phyloP scores from a whole-genome alignment of 2,113 vertebrate species.

The Hipposideros armiger region DNA sequence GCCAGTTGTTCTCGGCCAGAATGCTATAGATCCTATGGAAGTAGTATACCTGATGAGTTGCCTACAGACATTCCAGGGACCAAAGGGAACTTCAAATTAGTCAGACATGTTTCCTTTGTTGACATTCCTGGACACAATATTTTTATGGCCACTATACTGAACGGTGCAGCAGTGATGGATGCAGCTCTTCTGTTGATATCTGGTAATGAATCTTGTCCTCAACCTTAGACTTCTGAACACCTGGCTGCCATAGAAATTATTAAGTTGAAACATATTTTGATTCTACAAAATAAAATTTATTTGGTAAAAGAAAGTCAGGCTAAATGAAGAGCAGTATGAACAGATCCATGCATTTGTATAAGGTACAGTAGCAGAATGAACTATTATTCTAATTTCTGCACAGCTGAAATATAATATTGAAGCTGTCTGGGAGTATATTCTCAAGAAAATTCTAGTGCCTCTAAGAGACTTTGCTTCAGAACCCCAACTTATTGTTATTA shows the following conservation, averaged over 20 bases:
- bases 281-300: slow-evolving; percentile 99
- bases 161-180: too few relatives aligned
- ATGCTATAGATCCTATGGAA: too few relatives aligned
- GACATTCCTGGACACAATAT: too few relatives aligned
- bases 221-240: slow-evolving; percentile 98
- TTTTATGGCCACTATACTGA: too few relatives aligned
- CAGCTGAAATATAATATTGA: slow-evolving; percentile 99
- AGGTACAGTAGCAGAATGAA: slow-evolving; percentile 97
- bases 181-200: slow-evolving; percentile 83
- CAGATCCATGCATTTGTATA: slow-evolving; percentile 99
- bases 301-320: slow-evolving; percentile 99
- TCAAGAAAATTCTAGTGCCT: slow-evolving; percentile 98
- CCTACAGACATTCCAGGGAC: too few relatives aligned
- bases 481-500: slow-evolving; percentile 97
- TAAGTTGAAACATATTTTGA: slow-evolving; percentile 99
- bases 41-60: too few relatives aligned
- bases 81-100: too few relatives aligned
- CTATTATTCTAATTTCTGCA: slow-evolving; percentile 98
- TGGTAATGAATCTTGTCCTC: slow-evolving; percentile 98
- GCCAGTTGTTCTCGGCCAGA: too few relatives aligned
- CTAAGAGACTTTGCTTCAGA: slow-evolving; percentile 97
- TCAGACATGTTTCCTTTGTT: too few relatives aligned
- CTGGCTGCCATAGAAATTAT: slow-evolving; percentile 99
- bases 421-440: slow-evolving; percentile 98
- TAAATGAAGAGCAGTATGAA: slow-evolving; percentile 98